Conservation (phyloP, 1,140 invertebrate genomes). For the Prorops nasuta region DNA sequence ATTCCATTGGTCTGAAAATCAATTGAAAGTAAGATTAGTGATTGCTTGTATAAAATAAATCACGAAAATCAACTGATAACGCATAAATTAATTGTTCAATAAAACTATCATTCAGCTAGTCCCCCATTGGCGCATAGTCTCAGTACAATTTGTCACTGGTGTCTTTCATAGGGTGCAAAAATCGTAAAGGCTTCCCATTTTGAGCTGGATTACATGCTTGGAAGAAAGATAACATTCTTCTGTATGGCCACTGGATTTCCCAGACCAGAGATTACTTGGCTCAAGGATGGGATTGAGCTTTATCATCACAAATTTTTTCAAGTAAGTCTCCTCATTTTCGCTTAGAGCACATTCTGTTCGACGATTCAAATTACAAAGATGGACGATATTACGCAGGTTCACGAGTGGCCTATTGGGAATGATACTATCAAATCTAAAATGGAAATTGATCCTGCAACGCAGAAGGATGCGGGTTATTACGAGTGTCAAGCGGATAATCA, state of each 20-base stretch:
- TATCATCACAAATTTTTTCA: constrained; percentile 85
- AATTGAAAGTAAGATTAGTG: too few relatives aligned
- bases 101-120: too few relatives aligned
- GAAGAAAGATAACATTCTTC: constrained; percentile 88
- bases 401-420: constrained; percentile 80
- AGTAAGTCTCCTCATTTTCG: constrained; percentile 56
- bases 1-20: too few relatives aligned
- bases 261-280: constrained; percentile 86
- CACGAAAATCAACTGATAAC: too few relatives aligned
- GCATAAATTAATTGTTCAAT: too few relatives aligned
- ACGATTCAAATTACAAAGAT: too few relatives aligned
- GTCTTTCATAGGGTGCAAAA: constrained; percentile 92
- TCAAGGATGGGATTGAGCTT: constrained; percentile 87
- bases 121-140: too few relatives aligned
- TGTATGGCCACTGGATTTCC: constrained; percentile 85
- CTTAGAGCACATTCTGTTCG: constrained; percentile 6
- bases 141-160: too few relatives aligned
- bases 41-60: too few relatives aligned
- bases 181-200: constrained; percentile 87
- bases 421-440: constrained; percentile 86
- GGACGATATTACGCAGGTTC: constrained; percentile 74
- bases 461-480: constrained; percentile 75
- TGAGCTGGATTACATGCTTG: constrained; percentile 88
- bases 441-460: constrained; percentile 88
- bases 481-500: constrained; percentile 77